These are phyloP conservation scores for Hololepta plana DNA, from an alignment of 2,888 invertebrate species.

Conservation along the genomic window DNA sequence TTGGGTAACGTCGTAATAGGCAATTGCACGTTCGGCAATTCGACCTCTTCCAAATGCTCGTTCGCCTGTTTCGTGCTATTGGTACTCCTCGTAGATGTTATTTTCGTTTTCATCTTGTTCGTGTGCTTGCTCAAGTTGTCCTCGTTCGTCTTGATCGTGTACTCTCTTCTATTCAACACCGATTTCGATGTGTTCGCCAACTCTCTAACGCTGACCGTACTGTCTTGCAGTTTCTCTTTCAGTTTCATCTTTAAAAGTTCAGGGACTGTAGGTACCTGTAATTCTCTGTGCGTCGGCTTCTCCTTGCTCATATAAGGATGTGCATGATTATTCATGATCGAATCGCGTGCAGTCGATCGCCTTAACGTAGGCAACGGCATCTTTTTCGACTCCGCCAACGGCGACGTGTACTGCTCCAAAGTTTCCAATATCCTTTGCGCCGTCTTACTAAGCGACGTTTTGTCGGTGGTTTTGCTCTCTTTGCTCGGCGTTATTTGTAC, in stretches of 20 bases:
- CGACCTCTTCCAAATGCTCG: constrained; percentile 27
- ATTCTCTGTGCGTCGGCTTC: too few species aligned
- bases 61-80: constrained; percentile 13
- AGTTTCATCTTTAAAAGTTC: constrained; percentile 41
- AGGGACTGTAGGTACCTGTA: constrained; percentile 43
- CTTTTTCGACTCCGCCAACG: constrained; percentile 58
- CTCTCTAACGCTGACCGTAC: constrained; percentile 41
- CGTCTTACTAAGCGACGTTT: constrained; percentile 44
- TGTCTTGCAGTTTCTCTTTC: constrained; percentile 36
- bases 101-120: constrained; percentile 28
- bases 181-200: constrained; percentile 37
- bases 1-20: constrained; percentile 38
- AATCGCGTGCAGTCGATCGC: background rate
- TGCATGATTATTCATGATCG: background rate
- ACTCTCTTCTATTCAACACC: constrained; percentile 20
- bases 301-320: too few species aligned
- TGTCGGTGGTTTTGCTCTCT: constrained; percentile 14
- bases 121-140: too few species aligned
- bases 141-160: constrained; percentile 19
- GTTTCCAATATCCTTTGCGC: constrained; percentile 63
- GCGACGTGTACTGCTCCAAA: constrained; percentile 66
- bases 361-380: constrained; percentile 38
- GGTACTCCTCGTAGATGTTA: constrained; percentile 17
- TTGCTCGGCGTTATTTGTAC: constrained; percentile 24
- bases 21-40: constrained; percentile 33